Evolutionary conservation across 2,888 invertebrate species (phyloP), one percentile per base, ranked within the genome.

Genomic region (Syrista parreyssii): DNA sequence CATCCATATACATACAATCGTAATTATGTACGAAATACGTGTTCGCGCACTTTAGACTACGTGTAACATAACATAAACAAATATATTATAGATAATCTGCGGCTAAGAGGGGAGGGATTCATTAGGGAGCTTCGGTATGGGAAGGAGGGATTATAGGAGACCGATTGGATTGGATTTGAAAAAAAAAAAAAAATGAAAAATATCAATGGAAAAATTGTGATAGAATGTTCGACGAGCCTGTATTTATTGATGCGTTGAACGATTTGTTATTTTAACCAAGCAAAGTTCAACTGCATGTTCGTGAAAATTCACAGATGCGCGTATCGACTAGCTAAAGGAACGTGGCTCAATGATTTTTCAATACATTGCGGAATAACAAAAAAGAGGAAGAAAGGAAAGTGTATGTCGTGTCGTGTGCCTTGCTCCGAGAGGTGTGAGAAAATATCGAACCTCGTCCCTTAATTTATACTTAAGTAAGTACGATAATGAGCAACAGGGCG

Each of bases 391-490:
- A 75, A 33, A 72, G 73, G 68, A 75, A 76, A 72, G 79, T 73
- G 75, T 75, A 75, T 78, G 68, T 81, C 78, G 81, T 80, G 82
- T 78, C 80, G 79, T 78, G 82, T 81, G 81, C 81, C 80, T 82
- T 81, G 76, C 32, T 71, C 32, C 32, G 12, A 71, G 55, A 55
- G 55, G 55, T 55, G 55, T 55, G 55, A 23, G 23, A 55, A 9
- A 76, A 77, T 68, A 79, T 78, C 78, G 73, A 79, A 79, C 75
- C 74, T 80, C 75, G 81, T 82, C 81, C 79, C 76, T 80, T 73
- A 79, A 81, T 78, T 82, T 80, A 81, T 77, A 75, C 75, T 76
- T 80, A 77, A 76, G 35, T 75, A 35, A 68, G 15, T 11, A 76
- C 55, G 34, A 55, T 30, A 36, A 68, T 30, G 73, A 75, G 23